A percentile compares a stretch with the other conserved stretches of the same genome.
phyloP scores from a whole-genome alignment of 2,888 invertebrate genomes.

The Tanytarsus gracilentus region DNA sequence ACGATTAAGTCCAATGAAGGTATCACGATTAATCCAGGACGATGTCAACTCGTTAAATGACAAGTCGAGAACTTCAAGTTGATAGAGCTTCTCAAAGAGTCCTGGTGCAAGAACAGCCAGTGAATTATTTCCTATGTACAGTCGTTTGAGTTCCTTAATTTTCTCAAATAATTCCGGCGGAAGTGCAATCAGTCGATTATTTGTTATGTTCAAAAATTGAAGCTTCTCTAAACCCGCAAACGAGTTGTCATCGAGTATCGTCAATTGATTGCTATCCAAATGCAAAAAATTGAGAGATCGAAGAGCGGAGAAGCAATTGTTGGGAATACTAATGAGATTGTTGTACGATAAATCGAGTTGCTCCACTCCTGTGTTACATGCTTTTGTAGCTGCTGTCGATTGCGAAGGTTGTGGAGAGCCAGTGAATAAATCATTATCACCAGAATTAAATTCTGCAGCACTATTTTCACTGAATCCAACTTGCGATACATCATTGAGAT shows the following conservation, averaged over 20 bases:
- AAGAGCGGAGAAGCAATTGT: constrained; percentile 61
- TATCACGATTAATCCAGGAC: constrained; percentile 66
- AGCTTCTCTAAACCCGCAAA: constrained; percentile 61
- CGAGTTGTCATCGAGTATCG: constrained; percentile 62
- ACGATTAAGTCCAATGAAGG: constrained; percentile 63
- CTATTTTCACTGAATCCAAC: constrained; percentile 61
- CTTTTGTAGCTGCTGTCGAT: constrained; percentile 37
- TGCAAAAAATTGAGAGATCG: constrained; percentile 59
- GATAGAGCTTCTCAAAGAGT: constrained; percentile 61
- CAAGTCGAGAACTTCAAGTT: constrained; percentile 63
- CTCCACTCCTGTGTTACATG: constrained; percentile 59
- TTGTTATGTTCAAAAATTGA: constrained; percentile 65
- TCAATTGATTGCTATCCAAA: constrained; percentile 67
- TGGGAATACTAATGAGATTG: constrained; percentile 60
- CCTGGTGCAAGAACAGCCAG: constrained; percentile 66
- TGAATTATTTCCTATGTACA: constrained; percentile 69
- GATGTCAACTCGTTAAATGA: constrained; percentile 67
- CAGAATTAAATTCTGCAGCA: constrained; percentile 43
- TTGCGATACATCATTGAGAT: constrained; percentile 66
- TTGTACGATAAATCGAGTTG: constrained; percentile 65
- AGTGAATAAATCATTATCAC: constrained; percentile 31
- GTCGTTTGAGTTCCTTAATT: constrained; percentile 59
- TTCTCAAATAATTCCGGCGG: constrained; percentile 70
- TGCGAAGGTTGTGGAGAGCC: constrained; percentile 45
- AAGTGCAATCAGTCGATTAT: constrained; percentile 65